Conservation (phyloP, 2,113 vertebrate genomes). For the Myrmecobius fasciatus region DNA sequence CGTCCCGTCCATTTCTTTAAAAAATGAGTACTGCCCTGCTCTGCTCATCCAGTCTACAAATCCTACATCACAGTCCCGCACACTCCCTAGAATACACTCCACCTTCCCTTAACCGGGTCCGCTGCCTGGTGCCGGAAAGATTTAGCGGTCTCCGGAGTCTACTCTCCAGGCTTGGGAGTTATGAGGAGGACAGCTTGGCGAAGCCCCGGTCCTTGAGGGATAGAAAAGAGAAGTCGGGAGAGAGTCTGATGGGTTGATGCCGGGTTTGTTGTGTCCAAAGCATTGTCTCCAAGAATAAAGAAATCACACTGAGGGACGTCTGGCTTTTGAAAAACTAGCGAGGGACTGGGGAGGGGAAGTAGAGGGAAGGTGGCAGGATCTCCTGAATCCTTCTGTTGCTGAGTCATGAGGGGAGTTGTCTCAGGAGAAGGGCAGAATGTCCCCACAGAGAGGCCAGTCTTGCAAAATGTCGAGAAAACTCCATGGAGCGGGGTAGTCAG, state of each 20-base stretch:
- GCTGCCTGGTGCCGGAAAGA: background rate
- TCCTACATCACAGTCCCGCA: background rate
- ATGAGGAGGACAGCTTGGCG: slow-evolving; percentile 43
- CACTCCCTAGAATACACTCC: background rate
- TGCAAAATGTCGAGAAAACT: background rate
- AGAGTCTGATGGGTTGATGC: background rate
- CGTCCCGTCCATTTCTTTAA: background rate
- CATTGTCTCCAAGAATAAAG: background rate
- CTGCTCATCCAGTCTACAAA: background rate
- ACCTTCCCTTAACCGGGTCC: slow-evolving; percentile 63
- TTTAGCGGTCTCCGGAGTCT: background rate
- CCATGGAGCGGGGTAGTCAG: background rate
- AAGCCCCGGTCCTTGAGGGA: background rate
- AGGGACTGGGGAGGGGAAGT: background rate
- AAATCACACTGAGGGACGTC: background rate
- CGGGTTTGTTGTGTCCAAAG: background rate
- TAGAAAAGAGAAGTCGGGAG: background rate
- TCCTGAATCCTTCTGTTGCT: background rate
- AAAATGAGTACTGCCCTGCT: background rate
- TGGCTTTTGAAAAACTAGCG: background rate
- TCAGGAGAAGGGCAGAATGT: background rate
- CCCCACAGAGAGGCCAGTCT: background rate
- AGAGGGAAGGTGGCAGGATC: background rate
- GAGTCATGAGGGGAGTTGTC: background rate
- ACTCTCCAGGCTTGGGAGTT: background rate